These are phyloP conservation scores for Cryptops parisi DNA, from an alignment of 2,888 invertebrate genomes.

Conservation along the genomic window DNA sequence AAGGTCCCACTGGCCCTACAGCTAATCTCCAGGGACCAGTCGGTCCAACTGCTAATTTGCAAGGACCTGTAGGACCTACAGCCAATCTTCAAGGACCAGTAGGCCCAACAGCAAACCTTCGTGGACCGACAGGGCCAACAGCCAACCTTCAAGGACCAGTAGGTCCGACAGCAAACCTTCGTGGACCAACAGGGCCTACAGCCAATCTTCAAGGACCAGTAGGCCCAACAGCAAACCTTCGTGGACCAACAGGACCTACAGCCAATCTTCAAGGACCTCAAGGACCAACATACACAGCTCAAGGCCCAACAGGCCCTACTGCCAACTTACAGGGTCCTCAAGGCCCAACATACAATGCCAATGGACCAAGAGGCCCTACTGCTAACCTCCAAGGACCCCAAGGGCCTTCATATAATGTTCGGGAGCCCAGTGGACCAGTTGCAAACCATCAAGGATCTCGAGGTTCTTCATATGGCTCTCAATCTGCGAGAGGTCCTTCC, in stretches of 20 bases:
- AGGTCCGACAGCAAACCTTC: background rate
- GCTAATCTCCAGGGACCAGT: background rate
- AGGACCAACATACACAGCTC: background rate
- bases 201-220: conserved; percentile 7
- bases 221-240: conserved; percentile 2
- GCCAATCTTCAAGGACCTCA: conserved; percentile 4
- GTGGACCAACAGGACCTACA: conserved; percentile 9
- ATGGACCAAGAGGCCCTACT: conserved; percentile 9
- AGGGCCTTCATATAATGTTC: conserved; percentile 1
- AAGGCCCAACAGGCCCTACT: conserved; percentile 13
- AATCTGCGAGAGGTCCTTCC: conserved; percentile 4
- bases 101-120: background rate
- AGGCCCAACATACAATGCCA: conserved; percentile 1
- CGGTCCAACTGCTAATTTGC: conserved; percentile 2
- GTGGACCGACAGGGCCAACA: conserved; percentile 7
- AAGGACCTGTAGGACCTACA: conserved; percentile 4
- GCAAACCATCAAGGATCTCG: background rate
- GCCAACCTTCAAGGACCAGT: background rate
- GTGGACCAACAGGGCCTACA: conserved; percentile 9
- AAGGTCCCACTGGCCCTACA: conserved; percentile 1
- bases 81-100: background rate
- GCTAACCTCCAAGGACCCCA: conserved; percentile 1
- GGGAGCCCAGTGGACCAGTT: conserved; percentile 2
- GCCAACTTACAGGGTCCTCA: background rate
- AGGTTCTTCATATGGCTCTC: background rate